Percentiles rank a stretch among this genome's conserved stretches.
phyloP scores from a whole-genome alignment of 2,113 vertebrate genomes.

The Epinephelus lanceolatus region DNA sequence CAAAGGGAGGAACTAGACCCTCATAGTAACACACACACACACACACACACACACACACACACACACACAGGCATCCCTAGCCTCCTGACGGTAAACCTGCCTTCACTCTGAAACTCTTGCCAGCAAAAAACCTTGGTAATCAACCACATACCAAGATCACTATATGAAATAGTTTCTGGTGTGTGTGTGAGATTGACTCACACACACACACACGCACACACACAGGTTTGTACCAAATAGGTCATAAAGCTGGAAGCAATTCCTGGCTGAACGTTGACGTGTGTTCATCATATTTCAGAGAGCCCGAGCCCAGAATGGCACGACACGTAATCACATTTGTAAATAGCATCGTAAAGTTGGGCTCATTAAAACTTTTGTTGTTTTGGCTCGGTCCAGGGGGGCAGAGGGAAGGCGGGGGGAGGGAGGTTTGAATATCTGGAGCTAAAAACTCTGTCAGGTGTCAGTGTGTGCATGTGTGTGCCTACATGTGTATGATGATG shows the following conservation, averaged over 20 bases:
- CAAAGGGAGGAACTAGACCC: constrained; percentile 20
- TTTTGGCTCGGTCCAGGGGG: constrained; percentile 29
- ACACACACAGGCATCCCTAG: constrained; percentile 2
- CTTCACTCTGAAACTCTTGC: constrained; percentile 34
- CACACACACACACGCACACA: too few species aligned
- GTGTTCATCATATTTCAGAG: constrained; percentile 70
- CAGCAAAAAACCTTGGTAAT: constrained; percentile 58
- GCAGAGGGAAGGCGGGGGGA: neutral
- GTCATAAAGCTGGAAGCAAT: constrained; percentile 74
- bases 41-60: neutral
- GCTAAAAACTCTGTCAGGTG: constrained; percentile 51
- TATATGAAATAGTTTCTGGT: constrained; percentile 35
- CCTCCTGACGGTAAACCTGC: constrained; percentile 32
- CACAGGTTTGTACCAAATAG: constrained; percentile 37
- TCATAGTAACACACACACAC: neutral
- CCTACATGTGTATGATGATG: neutral
- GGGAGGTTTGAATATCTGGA: neutral
- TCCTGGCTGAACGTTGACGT: constrained; percentile 38
- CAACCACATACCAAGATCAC: constrained; percentile 49
- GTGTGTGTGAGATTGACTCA: constrained; percentile 10
- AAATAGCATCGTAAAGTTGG: constrained; percentile 72
- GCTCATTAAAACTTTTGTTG: constrained; percentile 65
- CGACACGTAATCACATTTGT: constrained; percentile 70
- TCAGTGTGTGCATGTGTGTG: constrained; percentile 6
- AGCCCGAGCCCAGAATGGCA: constrained; percentile 49